phyloP scores from a whole-genome alignment of 2,888 invertebrate genomes.

The Ceriagrion tenellum region DNA sequence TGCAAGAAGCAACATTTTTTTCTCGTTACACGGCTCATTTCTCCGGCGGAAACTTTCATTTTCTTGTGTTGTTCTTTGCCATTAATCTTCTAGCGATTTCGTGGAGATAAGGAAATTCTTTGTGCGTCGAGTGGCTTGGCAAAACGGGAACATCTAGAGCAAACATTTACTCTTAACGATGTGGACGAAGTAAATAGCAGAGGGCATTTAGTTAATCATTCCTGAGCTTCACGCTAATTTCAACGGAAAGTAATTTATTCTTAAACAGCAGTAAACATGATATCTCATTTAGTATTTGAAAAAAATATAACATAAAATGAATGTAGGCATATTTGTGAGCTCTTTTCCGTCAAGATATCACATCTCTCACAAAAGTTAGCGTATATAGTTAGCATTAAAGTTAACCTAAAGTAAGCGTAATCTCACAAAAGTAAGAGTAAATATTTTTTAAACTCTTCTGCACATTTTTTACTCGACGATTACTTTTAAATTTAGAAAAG shows the following conservation, averaged over 20 bases:
- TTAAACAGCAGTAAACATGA: background rate
- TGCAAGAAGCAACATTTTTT: background rate
- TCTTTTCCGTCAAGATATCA: too few species aligned
- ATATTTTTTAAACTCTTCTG: too few species aligned
- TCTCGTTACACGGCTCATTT: conserved; percentile 31
- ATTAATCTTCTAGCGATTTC: conserved; percentile 11
- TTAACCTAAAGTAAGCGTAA: too few species aligned
- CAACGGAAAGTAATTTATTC: background rate
- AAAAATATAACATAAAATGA: background rate
- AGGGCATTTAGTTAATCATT: background rate
- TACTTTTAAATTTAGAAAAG: too few species aligned
- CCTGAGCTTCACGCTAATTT: background rate
- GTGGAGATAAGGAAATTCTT: conserved; percentile 11
- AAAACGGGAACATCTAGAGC: background rate
- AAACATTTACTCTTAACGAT: background rate
- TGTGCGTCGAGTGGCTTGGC: background rate
- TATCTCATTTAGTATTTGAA: background rate
- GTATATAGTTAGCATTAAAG: too few species aligned
- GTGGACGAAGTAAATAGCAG: background rate
- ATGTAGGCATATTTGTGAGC: too few species aligned
- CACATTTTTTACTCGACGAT: too few species aligned
- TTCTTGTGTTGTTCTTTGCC: conserved; percentile 16
- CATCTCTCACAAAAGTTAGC: too few species aligned
- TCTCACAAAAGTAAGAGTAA: too few species aligned
- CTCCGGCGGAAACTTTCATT: conserved; percentile 10